Percentiles rank a stretch among this genome's conserved stretches.
These are phyloP conservation scores for Xyrauchen texanus DNA, from an alignment of 2,113 vertebrate species.

Conservation along the genomic window DNA sequence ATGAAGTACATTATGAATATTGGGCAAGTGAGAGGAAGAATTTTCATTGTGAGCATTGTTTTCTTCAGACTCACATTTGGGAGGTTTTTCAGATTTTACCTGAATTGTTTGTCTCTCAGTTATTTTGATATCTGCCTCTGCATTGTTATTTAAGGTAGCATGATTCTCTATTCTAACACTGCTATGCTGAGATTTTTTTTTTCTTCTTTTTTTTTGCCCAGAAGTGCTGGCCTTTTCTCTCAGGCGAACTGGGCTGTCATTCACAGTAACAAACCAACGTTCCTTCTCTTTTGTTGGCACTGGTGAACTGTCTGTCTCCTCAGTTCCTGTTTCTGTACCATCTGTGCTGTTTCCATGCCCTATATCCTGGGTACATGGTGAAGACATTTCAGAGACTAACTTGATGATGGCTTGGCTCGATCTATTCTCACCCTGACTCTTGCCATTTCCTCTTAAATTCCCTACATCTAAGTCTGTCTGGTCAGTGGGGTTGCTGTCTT, in stretches of 20 bases:
- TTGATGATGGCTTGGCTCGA: too few relatives aligned
- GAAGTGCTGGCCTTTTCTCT: conserved; percentile 4
- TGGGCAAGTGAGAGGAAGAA: conserved; percentile 29
- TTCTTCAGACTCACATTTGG: neutral
- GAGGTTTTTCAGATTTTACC: neutral
- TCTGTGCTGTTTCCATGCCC: neutral
- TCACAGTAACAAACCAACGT: conserved; percentile 75
- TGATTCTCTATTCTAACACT: neutral
- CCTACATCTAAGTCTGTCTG: neutral
- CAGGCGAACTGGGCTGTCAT: conserved; percentile 50
- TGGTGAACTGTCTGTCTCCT: conserved; percentile 4
- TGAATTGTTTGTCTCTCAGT: neutral
- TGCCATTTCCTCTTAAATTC: neutral
- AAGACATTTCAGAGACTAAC: neutral
- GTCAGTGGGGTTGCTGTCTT: neutral
- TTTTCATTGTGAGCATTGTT: neutral
- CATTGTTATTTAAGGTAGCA: neutral
- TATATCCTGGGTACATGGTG: neutral
- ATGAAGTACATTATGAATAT: conserved; percentile 6
- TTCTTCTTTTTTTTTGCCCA: conserved; percentile 66
- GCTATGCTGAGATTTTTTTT: conserved; percentile 52
- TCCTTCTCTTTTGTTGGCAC: conserved; percentile 65
- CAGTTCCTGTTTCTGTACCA: conserved; percentile 19
- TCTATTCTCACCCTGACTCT: neutral
- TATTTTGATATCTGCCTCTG: conserved; percentile 12